phyloP scores from a whole-genome alignment of 2,888 invertebrate genomes.

The Morpho helenor region DNA sequence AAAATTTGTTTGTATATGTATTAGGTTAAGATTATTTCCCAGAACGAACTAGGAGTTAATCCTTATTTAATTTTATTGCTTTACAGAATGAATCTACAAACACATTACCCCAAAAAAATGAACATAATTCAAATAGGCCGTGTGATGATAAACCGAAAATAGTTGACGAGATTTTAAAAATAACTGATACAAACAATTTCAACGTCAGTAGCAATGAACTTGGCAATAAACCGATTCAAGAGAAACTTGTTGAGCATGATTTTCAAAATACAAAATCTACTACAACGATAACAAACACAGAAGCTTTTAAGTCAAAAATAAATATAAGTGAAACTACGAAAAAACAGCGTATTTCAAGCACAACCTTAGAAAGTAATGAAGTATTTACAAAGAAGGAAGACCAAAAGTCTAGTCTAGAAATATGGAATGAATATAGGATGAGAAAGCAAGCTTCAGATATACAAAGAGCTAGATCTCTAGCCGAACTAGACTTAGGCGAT shows the following conservation, averaged over 20 bases:
- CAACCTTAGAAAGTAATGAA: not conserved
- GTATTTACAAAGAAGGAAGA: not conserved
- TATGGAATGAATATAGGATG: conserved; percentile 11
- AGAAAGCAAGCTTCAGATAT: conserved; percentile 28
- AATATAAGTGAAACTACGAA: not conserved
- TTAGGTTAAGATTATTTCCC: not conserved
- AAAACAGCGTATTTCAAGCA: not conserved
- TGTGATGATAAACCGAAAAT: conserved; percentile 42
- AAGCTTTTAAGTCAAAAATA: not conserved
- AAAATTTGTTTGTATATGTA: not conserved
- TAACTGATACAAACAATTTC: no score
- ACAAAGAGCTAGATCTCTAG: conserved; percentile 42
- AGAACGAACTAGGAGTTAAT: not conserved
- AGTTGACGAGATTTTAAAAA: conserved; percentile 45
- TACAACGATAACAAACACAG: not conserved
- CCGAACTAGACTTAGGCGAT: conserved; percentile 51
- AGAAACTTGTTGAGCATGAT: not conserved
- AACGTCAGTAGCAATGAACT: no score
- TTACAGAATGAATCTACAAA: conserved; percentile 35
- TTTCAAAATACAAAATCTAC: not conserved
- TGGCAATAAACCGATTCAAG: no score
- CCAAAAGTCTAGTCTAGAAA: not conserved
- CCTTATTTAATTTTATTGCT: conserved; percentile 23
- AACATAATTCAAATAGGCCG: conserved; percentile 18
- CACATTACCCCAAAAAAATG: conserved; percentile 21